Percentiles rank a stretch among this genome's conserved stretches.
phyloP scores from a whole-genome alignment of 2,113 vertebrate genomes.

The Etheostoma cragini region DNA sequence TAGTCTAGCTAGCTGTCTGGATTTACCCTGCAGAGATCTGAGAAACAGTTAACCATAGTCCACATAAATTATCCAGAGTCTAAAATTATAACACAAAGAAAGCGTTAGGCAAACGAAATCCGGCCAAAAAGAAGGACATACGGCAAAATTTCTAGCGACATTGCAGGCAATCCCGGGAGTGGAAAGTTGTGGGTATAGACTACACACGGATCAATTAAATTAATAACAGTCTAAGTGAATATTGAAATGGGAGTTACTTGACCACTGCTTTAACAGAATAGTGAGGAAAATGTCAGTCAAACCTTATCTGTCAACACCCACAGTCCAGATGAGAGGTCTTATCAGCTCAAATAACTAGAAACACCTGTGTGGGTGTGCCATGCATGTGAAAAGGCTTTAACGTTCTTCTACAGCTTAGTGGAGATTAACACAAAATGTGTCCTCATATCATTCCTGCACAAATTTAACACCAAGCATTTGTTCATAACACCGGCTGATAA shows the following conservation, averaged over 20 bases:
- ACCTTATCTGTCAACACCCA: not conserved
- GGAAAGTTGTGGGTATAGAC: too few relatives aligned
- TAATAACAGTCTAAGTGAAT: not conserved
- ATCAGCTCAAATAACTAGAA: conserved; percentile 1
- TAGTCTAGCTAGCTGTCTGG: too few relatives aligned
- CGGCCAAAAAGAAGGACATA: too few relatives aligned
- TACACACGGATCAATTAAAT: conserved; percentile 1
- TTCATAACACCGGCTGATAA: conserved; percentile 29
- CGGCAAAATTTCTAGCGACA: too few relatives aligned
- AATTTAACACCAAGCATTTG: conserved; percentile 26
- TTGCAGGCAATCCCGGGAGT: too few relatives aligned
- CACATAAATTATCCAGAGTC: too few relatives aligned
- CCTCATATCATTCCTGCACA: conserved; percentile 1
- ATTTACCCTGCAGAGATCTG: too few relatives aligned
- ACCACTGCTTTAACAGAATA: not conserved
- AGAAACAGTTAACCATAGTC: too few relatives aligned
- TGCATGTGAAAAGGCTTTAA: conserved; percentile 5
- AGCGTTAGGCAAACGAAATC: too few relatives aligned
- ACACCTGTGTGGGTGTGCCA: conserved; percentile 27
- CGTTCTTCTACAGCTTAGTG: conserved; percentile 20
- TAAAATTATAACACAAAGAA: too few relatives aligned
- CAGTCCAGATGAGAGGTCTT: not conserved
- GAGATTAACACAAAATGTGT: conserved; percentile 33
- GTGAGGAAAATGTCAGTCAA: conserved; percentile 14
- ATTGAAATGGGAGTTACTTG: not conserved